phyloP scores from a whole-genome alignment of 2,113 vertebrate genomes.

The Leiothrix lutea region DNA sequence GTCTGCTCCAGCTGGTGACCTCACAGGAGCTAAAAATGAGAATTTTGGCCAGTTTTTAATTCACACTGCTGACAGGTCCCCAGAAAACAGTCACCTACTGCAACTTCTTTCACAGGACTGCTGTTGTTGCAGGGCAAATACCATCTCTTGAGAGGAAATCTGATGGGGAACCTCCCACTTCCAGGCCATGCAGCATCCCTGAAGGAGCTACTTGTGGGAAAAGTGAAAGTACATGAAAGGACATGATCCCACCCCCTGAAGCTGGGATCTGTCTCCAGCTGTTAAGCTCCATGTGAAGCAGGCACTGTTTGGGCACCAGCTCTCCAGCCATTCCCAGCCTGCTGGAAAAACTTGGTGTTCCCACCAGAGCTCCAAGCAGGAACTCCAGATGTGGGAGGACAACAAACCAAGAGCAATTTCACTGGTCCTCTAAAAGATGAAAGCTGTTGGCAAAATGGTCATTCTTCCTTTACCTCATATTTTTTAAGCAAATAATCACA shows the following conservation, averaged over 20 bases:
- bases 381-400: neutral
- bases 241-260: neutral
- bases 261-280: neutral
- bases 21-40: neutral
- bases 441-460: neutral
- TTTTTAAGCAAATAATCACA: neutral
- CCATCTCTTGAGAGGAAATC: neutral
- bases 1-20: neutral
- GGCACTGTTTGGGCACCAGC: neutral
- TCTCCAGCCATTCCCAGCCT: neutral
- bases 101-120: neutral
- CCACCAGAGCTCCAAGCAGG: neutral
- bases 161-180: neutral
- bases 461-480: neutral
- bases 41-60: neutral
- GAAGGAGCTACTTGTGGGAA: neutral
- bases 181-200: neutral
- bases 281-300: neutral
- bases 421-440: neutral
- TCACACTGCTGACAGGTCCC: neutral
- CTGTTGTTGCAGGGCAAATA: neutral
- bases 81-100: neutral
- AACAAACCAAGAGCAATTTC: neutral
- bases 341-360: neutral
- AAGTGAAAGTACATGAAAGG: neutral